phyloP scores from a whole-genome alignment of 2,888 invertebrate species.

The Mantis religiosa region DNA sequence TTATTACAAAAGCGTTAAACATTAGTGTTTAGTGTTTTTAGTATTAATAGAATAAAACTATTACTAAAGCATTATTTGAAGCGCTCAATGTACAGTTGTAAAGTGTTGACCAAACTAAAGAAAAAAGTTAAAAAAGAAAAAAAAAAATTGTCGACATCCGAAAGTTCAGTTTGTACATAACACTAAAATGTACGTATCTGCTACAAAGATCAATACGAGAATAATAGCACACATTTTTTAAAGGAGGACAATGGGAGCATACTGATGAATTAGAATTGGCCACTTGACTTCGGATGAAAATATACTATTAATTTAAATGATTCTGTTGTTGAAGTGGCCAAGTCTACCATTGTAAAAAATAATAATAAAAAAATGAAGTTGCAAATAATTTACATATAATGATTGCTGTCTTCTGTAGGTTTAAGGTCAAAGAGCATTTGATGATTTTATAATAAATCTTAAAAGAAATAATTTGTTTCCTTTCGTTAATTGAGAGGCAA shows the following conservation, averaged over 20 bases:
- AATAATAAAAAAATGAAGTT: not conserved
- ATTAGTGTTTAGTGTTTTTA: slow-evolving; percentile 29
- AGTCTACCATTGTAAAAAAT: not conserved
- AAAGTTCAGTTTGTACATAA: slow-evolving; percentile 31
- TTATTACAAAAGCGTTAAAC: slow-evolving; percentile 19
- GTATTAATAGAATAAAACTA: slow-evolving; percentile 16
- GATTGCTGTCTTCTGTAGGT: slow-evolving; percentile 33
- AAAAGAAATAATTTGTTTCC: slow-evolving; percentile 27
- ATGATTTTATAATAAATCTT: slow-evolving; percentile 34
- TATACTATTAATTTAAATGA: slow-evolving; percentile 17
- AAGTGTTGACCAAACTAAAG: slow-evolving; percentile 26
- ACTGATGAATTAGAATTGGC: slow-evolving; percentile 18
- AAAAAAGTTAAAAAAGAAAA: not conserved
- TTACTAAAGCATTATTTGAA: slow-evolving; percentile 25
- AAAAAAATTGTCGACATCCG: not conserved
- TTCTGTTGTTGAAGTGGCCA: not conserved
- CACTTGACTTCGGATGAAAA: slow-evolving; percentile 1
- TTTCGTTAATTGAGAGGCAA: not conserved
- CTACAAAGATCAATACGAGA: not conserved
- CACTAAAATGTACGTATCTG: slow-evolving; percentile 9
- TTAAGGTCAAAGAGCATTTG: slow-evolving; percentile 33
- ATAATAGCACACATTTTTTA: slow-evolving; percentile 17
- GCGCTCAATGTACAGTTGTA: slow-evolving; percentile 34
- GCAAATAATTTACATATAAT: slow-evolving; percentile 29
- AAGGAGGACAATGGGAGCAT: slow-evolving; percentile 17